phyloP scores from a whole-genome alignment of 2,888 invertebrate species.

The Melinaea menophilus region DNA sequence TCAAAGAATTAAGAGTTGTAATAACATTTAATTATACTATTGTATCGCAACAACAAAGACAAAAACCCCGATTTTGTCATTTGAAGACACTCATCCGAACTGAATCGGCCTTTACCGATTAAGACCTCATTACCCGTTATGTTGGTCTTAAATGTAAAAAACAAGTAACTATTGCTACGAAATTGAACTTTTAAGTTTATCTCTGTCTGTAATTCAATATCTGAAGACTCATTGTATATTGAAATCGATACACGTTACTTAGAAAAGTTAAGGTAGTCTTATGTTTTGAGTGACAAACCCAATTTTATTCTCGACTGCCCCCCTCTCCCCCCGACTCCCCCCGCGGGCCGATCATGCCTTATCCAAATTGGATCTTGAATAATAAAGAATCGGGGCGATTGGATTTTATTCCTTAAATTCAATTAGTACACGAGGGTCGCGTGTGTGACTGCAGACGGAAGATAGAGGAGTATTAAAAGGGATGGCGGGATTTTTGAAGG shows the following conservation, averaged over 20 bases:
- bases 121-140: no score
- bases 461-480: constrained; percentile 75
- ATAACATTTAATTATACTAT: constrained; percentile 14
- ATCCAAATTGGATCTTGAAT: constrained; percentile 80
- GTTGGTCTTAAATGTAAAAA: no score
- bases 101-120: no score
- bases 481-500: constrained; percentile 56
- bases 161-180: background rate
- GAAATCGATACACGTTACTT: constrained; percentile 33
- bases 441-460: constrained; percentile 76
- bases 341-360: constrained; percentile 76
- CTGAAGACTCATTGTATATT: constrained; percentile 8
- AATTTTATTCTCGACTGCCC: constrained; percentile 77
- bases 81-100: background rate
- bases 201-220: background rate
- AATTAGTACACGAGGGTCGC: constrained; percentile 77
- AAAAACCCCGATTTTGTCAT: constrained; percentile 12
- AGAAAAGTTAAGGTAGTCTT: constrained; percentile 65
- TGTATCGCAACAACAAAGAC: constrained; percentile 14
- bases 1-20: constrained; percentile 19
- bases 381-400: constrained; percentile 79
- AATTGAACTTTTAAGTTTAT: background rate
- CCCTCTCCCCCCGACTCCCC: constrained; percentile 46
- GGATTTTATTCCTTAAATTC: constrained; percentile 80
- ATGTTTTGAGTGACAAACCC: constrained; percentile 79